phyloP scores from a whole-genome alignment of 2,888 invertebrate genomes.

The Oxyscelio sp. region DNA sequence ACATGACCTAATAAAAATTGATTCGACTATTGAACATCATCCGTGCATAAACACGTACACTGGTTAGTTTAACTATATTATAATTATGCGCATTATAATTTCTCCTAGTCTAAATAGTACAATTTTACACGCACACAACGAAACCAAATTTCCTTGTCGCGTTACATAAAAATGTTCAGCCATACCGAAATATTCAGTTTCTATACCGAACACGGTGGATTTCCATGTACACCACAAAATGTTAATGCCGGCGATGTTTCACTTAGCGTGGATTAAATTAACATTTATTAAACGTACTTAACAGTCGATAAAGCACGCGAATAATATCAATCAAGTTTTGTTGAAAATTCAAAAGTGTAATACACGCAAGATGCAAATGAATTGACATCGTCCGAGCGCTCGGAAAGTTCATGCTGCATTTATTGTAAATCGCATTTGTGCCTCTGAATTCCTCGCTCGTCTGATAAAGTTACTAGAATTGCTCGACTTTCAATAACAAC shows the following conservation, averaged over 20 bases:
- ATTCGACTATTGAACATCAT: too few relatives aligned
- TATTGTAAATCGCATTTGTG: constrained; percentile 34
- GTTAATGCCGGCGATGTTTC: constrained; percentile 8
- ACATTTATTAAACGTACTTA: constrained; percentile 48
- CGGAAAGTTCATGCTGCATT: constrained; percentile 32
- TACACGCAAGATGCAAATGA: constrained; percentile 31
- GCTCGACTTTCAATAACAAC: constrained; percentile 47
- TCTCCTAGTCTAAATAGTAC: too few relatives aligned
- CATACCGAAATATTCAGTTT: too few relatives aligned
- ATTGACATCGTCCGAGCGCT: constrained; percentile 26
- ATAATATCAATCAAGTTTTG: constrained; percentile 38
- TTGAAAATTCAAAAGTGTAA: constrained; percentile 47
- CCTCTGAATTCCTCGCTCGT: constrained; percentile 30
- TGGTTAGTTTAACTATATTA: too few relatives aligned
- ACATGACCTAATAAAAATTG: too few relatives aligned
- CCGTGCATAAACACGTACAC: too few relatives aligned
- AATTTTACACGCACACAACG: too few relatives aligned
- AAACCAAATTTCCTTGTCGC: too few relatives aligned
- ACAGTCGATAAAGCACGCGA: constrained; percentile 21
- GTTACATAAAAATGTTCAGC: too few relatives aligned
- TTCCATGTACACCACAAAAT: too few relatives aligned
- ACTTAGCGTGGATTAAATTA: constrained; percentile 2
- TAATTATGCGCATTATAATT: too few relatives aligned
- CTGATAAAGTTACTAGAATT: constrained; percentile 29
- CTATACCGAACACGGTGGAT: too few relatives aligned